Conservation (phyloP, 2,888 invertebrate genomes). For the Agrochola litura region DNA sequence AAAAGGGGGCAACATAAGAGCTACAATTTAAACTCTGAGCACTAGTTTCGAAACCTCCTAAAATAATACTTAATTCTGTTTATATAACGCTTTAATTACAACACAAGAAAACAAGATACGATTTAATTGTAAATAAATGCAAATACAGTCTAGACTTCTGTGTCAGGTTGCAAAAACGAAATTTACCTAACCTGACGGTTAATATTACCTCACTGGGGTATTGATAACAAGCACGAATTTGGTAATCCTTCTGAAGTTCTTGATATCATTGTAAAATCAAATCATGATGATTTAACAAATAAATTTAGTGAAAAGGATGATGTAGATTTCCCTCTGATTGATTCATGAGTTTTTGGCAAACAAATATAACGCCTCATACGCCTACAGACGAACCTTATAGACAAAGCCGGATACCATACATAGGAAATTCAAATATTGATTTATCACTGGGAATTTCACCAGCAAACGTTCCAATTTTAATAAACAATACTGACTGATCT, state of each 20-base stretch:
- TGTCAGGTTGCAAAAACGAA: slow-evolving; percentile 51
- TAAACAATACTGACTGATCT: not conserved
- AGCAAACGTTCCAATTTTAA: not conserved
- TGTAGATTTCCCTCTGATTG: not conserved
- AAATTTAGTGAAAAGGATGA: not conserved
- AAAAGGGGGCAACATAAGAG: slow-evolving; percentile 14
- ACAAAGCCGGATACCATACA: not conserved
- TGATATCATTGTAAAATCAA: not conserved
- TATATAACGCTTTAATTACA: slow-evolving; percentile 59
- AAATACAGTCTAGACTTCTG: slow-evolving; percentile 65
- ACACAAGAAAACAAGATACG: slow-evolving; percentile 44
- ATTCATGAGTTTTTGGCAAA: not conserved
- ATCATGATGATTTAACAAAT: not conserved
- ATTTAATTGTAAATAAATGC: slow-evolving; percentile 63
- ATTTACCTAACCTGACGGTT: slow-evolving; percentile 39
- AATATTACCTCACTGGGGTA: slow-evolving; percentile 44
- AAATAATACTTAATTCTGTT: slow-evolving; percentile 35
- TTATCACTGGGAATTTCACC: not conserved
- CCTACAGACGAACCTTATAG: not conserved
- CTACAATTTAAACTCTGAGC: slow-evolving; percentile 1
- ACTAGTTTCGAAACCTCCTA: slow-evolving; percentile 16
- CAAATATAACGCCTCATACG: slow-evolving; percentile 6
- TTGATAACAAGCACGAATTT: slow-evolving; percentile 26
- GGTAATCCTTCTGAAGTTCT: not conserved
- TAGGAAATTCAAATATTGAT: not conserved